These are phyloP conservation scores for Drosophila macrospina DNA, from an alignment of 2,888 invertebrate genomes.

Conservation along the genomic window DNA sequence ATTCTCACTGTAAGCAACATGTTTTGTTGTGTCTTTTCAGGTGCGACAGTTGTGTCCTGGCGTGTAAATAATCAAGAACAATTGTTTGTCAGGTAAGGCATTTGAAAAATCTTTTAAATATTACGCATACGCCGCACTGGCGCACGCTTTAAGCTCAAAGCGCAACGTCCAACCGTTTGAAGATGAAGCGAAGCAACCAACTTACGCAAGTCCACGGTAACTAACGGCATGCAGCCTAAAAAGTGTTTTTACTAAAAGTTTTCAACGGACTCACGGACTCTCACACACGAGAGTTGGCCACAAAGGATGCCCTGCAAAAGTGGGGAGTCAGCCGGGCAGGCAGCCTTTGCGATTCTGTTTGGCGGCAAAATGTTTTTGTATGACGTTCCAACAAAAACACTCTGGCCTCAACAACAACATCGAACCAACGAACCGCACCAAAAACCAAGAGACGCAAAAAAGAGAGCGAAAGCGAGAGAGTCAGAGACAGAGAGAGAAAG, in stretches of 20 bases:
- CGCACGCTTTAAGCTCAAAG: conserved; percentile 61
- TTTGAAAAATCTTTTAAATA: conserved; percentile 23
- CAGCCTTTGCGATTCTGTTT: conserved; percentile 75
- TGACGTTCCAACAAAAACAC: conserved; percentile 69
- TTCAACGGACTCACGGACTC: conserved; percentile 33
- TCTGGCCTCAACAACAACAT: conserved; percentile 37
- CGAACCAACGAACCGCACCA: conserved; percentile 31
- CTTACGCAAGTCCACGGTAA: conserved; percentile 73
- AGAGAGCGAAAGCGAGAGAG: neutral
- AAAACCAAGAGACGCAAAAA: conserved; percentile 18
- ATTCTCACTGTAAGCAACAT: neutral
- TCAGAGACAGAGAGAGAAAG: conserved; percentile 10
- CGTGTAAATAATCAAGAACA: conserved; percentile 98
- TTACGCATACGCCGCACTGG: conserved; percentile 59
- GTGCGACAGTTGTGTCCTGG: conserved; percentile 98
- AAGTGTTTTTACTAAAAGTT: conserved; percentile 76
- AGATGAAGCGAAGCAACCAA: conserved; percentile 52
- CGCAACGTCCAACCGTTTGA: conserved; percentile 38
- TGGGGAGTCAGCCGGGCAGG: neutral
- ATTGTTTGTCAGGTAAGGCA: conserved; percentile 95
- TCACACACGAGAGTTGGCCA: conserved; percentile 38
- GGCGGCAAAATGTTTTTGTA: conserved; percentile 80
- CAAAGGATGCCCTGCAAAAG: conserved; percentile 53
- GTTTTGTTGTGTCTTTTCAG: conserved; percentile 86
- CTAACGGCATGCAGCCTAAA: conserved; percentile 79